A percentile compares a stretch with the other conserved stretches of the same genome.
These are phyloP conservation scores for Ctenoplectra terminalis DNA, from an alignment of 1,140 invertebrate species.

Conservation along the genomic window DNA sequence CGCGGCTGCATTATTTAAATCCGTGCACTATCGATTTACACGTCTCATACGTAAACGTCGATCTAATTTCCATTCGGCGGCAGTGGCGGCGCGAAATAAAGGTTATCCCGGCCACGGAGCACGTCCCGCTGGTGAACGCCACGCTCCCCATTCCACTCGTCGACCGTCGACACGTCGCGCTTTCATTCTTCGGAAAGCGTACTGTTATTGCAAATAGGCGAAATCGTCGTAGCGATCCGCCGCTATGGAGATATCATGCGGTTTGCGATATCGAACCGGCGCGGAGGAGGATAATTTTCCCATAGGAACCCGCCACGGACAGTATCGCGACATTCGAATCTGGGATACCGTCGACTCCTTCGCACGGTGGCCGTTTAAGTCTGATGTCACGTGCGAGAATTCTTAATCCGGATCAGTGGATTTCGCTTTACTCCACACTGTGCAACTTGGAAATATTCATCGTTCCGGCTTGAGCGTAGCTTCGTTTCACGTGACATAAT, in stretches of 20 bases:
- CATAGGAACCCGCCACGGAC: conserved; percentile 70
- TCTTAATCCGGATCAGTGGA: conserved; percentile 31
- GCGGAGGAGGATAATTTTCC: conserved; percentile 76
- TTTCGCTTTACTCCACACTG: not conserved
- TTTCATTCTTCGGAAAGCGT: conserved; percentile 60
- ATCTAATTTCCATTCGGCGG: conserved; percentile 76
- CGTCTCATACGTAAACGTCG: conserved; percentile 49
- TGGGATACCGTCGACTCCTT: conserved; percentile 48
- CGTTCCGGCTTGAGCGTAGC: too few relatives aligned
- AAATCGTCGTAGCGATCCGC: conserved; percentile 68
- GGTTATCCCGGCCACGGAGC: conserved; percentile 73
- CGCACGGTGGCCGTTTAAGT: conserved; percentile 68
- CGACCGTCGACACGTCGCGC: conserved; percentile 61
- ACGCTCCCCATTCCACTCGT: conserved; percentile 30
- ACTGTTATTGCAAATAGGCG: conserved; percentile 77
- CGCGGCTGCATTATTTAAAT: not conserved
- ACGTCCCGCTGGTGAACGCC: conserved; percentile 74
- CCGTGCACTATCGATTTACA: conserved; percentile 40
- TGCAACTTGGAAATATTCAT: conserved; percentile 9
- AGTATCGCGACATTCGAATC: conserved; percentile 74
- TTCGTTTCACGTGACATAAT: not conserved
- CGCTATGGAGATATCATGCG: conserved; percentile 72
- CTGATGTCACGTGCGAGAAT: conserved; percentile 72
- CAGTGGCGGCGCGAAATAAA: conserved; percentile 74
- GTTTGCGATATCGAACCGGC: conserved; percentile 64